Evolutionary conservation across 2,888 invertebrate species (phyloP), one percentile per base, ranked within the genome.

Genomic region (Nomada fabriciana): DNA sequence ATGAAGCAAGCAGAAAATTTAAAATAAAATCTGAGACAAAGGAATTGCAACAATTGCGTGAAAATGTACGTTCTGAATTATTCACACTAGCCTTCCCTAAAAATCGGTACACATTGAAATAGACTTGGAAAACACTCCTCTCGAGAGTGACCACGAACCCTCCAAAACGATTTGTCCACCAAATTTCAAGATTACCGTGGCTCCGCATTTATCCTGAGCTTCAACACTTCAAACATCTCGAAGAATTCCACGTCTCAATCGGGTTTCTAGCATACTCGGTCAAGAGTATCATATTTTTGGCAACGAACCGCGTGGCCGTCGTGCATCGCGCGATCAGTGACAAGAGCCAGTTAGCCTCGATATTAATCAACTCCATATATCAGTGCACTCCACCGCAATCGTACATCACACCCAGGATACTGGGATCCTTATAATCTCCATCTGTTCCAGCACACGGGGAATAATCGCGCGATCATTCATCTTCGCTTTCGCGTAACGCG

Each of bases 281-380:
- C 76, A 57, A 68, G 61, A 63, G 61, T 68, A 55, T 61, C 59
- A 65, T 75, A 60, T 77, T 75, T 78, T 50, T 50, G 63, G 50
- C 78, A 78, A 50, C 23, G 18, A 63, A 61, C 47, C 47, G 25
- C 50, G 9, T 4, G 55, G 20, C 25, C 29, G 2, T 23, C 43
- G 10, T 61, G 23, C 63, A 78, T 68, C 68, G 77, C 57, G 7
- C 43, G 42, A 61, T 47, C 43, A 55, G 53, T n/a, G 53, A 63
- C 23, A 20, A 42, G 57, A 76, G 50, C 25, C 61, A n/a, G 61
- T 77, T 77, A 77, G 60, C 77, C 78, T 61, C 68, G 25, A 68
- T 77, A 78, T 78, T 50, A 61, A 77, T 78, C 77, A 76, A 75
- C 57, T 23, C 20, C 20, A n/a, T 60, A 10, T 55, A 75, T 63